Evolutionary conservation across 1,140 invertebrate species (phyloP).

Genomic region (Cyclina sinensis): DNA sequence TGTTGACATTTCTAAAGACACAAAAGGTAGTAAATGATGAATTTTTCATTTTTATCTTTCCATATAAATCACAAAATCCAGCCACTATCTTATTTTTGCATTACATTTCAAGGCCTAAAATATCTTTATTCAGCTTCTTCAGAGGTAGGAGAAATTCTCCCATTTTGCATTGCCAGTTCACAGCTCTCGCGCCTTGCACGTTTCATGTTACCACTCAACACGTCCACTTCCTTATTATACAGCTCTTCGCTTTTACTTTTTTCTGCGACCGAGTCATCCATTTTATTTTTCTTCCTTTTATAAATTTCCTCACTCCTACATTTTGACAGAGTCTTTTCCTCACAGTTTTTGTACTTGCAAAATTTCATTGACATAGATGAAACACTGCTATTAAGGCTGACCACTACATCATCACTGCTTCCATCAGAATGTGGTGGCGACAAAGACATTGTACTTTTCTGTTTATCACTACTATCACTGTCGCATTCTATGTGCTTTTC

Average conservation of each 20-base stretch:
- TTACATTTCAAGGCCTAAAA: background rate
- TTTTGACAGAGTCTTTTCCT: constrained; percentile 50
- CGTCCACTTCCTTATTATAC: constrained; percentile 57
- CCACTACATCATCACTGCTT: constrained; percentile 61
- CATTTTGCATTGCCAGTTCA: constrained; percentile 79
- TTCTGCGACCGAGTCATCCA: constrained; percentile 30
- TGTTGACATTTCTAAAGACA: too few species aligned
- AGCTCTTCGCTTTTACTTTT: constrained; percentile 71
- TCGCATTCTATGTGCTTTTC: background rate
- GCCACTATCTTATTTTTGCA: background rate
- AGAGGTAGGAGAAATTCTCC: constrained; percentile 75
- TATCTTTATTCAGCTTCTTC: background rate
- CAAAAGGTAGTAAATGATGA: background rate
- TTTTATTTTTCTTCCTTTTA: constrained; percentile 10
- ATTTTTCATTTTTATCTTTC: background rate
- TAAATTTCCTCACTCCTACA: constrained; percentile 48
- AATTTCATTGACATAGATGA: constrained; percentile 56
- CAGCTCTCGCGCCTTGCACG: constrained; percentile 76
- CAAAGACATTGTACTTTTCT: constrained; percentile 49
- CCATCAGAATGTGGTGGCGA: constrained; percentile 45
- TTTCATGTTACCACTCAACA: constrained; percentile 32
- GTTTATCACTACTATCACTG: background rate
- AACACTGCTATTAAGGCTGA: constrained; percentile 54
- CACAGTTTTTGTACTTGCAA: constrained; percentile 30
- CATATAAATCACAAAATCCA: background rate